Evolutionary conservation across 2,113 vertebrate genomes (phyloP).

Genomic region (Eubucco bourcierii): DNA sequence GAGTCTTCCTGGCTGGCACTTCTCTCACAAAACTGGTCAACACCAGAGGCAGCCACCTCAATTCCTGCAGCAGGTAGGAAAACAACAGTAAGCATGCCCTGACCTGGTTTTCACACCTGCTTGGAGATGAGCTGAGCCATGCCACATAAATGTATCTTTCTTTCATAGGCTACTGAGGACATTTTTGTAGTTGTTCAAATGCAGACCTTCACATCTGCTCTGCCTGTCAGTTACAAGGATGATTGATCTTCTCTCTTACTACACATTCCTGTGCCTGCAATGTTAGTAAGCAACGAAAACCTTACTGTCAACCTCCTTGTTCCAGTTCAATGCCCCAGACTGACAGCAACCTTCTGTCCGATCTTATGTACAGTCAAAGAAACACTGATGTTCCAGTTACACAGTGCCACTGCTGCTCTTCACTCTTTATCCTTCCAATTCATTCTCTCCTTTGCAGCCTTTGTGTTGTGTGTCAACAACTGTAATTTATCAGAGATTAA

Average conservation of each 20-base stretch:
- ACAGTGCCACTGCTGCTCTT: not conserved
- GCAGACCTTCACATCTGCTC: not conserved
- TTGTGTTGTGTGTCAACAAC: not conserved
- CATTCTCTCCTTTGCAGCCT: not conserved
- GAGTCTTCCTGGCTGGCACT: not conserved
- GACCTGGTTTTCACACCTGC: not conserved
- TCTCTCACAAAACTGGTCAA: not conserved
- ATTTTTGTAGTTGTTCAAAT: not conserved
- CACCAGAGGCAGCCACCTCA: not conserved
- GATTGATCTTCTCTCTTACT: not conserved
- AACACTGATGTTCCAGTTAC: accelerated
- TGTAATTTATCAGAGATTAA: not conserved
- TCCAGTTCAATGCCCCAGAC: not conserved
- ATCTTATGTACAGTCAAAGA: not conserved
- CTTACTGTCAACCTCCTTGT: accelerated
- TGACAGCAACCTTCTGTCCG: not conserved
- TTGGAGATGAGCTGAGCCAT: not conserved
- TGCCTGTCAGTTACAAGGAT: not conserved
- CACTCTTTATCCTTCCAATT: not conserved
- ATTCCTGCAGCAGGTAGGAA: not conserved
- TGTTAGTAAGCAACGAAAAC: not conserved
- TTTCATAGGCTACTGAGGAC: not conserved
- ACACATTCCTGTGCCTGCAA: not conserved
- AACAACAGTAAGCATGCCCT: not conserved
- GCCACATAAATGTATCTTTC: not conserved